These are phyloP conservation scores for Chrysomallon squamiferum DNA, from an alignment of 1,140 invertebrate genomes.

Conservation along the genomic window DNA sequence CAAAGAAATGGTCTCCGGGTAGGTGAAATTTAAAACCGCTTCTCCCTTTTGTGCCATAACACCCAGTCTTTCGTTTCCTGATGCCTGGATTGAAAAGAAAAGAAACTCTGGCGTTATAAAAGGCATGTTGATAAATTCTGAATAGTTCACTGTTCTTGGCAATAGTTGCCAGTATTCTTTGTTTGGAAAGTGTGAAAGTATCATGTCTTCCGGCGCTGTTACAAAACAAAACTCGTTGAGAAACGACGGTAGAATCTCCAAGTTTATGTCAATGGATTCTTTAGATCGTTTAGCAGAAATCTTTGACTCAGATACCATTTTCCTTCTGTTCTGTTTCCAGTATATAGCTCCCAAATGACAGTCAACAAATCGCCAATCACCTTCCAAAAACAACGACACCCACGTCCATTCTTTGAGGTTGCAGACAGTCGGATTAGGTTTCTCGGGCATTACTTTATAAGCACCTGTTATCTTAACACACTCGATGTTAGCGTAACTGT, in stretches of 20 bases:
- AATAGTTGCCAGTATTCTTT: constrained; percentile 31
- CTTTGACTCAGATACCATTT: too few species aligned
- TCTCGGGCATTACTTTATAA: not conserved
- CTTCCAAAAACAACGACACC: not conserved
- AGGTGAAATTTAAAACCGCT: not conserved
- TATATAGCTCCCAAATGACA: constrained; percentile 5
- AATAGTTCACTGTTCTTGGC: constrained; percentile 12
- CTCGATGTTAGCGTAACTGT: not conserved
- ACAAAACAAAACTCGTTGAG: constrained; percentile 59
- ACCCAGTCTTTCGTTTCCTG: not conserved
- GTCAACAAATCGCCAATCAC: constrained; percentile 13
- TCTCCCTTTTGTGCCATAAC: not conserved
- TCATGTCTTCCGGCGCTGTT: constrained; percentile 63
- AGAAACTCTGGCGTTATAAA: constrained; percentile 19
- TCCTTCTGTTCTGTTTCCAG: not conserved
- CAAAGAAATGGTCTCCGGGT: not conserved
- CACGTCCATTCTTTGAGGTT: not conserved
- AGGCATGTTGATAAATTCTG: constrained; percentile 12
- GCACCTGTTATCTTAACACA: not conserved
- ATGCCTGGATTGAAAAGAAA: not conserved
- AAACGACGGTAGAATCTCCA: too few species aligned
- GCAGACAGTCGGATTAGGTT: not conserved
- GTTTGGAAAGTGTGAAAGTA: constrained; percentile 65
- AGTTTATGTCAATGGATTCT: too few species aligned
- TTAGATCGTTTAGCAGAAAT: too few species aligned